These are phyloP conservation scores for Dryococelus australis DNA, from an alignment of 2,888 invertebrate genomes.

Conservation along the genomic window DNA sequence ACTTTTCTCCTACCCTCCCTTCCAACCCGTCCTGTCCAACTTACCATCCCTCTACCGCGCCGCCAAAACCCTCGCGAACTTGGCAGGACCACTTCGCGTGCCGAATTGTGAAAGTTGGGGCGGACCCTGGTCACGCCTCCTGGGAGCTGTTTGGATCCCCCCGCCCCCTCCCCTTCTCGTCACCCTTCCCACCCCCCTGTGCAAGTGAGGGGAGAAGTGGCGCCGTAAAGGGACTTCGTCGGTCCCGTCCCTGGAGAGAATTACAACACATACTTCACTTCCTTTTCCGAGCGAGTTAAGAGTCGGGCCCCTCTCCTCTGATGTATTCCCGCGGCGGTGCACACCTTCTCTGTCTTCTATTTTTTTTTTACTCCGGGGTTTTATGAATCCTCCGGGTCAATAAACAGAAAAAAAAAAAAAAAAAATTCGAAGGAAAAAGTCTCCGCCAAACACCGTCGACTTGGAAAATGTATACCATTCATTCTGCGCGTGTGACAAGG, in stretches of 20 bases:
- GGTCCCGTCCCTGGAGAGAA: background rate
- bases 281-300: background rate
- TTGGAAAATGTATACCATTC: slow-evolving; percentile 16
- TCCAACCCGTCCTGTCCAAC: background rate
- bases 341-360: background rate
- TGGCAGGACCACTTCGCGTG: background rate
- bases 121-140: slow-evolving; percentile 10
- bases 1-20: too few species aligned
- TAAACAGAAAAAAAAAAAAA: background rate
- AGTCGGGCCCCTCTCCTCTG: background rate
- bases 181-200: background rate
- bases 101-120: slow-evolving; percentile 16
- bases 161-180: background rate
- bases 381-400: slow-evolving; percentile 16
- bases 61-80: too few species aligned
- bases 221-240: background rate
- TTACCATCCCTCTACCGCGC: background rate
- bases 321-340: background rate
- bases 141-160: background rate
- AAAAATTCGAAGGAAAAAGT: background rate
- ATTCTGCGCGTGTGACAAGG: background rate
- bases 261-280: slow-evolving; percentile 16
- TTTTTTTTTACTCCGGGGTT: background rate
- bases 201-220: background rate
- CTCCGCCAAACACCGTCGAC: background rate